These are phyloP conservation scores for Catostylus mosaicus DNA, from an alignment of 30 jellyfish, hydroid and myxozoan genomes.

Conservation along the genomic window DNA sequence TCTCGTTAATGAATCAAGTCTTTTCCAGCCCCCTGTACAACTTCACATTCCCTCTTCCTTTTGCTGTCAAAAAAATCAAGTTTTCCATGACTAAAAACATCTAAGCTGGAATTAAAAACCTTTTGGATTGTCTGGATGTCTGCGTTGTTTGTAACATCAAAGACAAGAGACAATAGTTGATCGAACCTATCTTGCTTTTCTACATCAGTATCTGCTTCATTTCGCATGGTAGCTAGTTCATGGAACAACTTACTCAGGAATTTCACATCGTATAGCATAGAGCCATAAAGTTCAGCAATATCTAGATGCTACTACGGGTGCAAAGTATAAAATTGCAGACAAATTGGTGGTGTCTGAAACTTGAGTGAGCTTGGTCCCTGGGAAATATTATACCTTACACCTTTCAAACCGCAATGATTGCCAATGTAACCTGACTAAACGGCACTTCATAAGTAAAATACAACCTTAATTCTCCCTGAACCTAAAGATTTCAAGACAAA, in stretches of 20 bases:
- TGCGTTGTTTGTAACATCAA: background rate
- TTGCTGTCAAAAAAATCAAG: background rate
- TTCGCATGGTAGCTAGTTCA: background rate
- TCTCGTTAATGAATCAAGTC: too few relatives aligned
- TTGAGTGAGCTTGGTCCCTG: too few relatives aligned
- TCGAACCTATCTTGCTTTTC: background rate
- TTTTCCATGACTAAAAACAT: background rate
- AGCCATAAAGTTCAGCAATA: background rate
- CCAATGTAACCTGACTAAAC: too few relatives aligned
- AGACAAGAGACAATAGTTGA: background rate
- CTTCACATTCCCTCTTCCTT: too few relatives aligned
- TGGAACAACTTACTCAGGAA: conserved; percentile 1
- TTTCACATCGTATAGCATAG: conserved; percentile 10
- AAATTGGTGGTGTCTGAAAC: too few relatives aligned
- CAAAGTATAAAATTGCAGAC: too few relatives aligned
- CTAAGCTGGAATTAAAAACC: conserved; percentile 2
- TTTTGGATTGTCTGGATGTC: background rate
- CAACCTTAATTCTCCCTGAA: too few relatives aligned
- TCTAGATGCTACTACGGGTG: background rate
- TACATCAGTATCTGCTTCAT: background rate
- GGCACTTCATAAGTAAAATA: too few relatives aligned
- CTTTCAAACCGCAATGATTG: too few relatives aligned
- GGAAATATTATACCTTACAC: too few relatives aligned
- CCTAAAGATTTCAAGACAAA: too few relatives aligned
- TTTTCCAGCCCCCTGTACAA: too few relatives aligned